Evolutionary conservation across 53 echinoderm and acorn worm species (phyloP), one percentile per base, ranked within the genome.

Genomic region (Luidia sarsii): DNA sequence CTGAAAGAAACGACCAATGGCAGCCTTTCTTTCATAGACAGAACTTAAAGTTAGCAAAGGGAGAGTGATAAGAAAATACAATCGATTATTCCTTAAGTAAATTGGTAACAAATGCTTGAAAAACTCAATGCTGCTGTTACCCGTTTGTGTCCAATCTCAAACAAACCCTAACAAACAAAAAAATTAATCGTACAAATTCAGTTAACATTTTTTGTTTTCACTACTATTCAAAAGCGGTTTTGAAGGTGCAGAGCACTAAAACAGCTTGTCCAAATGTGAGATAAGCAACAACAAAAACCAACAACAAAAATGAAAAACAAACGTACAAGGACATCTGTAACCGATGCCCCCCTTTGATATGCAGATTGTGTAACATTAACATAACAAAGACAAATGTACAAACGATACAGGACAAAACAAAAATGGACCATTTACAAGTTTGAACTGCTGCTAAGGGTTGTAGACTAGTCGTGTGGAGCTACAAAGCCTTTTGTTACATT

Each of bases 201-300:
- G 51, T 50, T 33, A 18, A 33, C 33, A 33, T n/a, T 11, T 33
- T 2, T 21, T 32, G 19, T 48, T 45, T 51, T 15, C 51, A 34
- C 28, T 32, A 41, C 30, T 18, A 71, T 23, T 52, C 24, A 52
- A 35, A 71, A 41, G 41, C 56, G 56, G 56, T 38, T 72, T 55
- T 39, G 18, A n/a, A n/a, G n/a, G n/a, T n/a, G n/a, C n/a, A n/a
- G n/a, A 11, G 24, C 55, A 72, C 32, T 9, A 72, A 56, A 56
- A 72, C 72, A 55, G 72, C 38, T n/a, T 36, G 72, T 72, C 72
- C 72, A 72, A 71, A 72, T 72, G 14, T 50, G 72, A 72, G 72
- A 56, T 72, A 15, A 14, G 38, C 54, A 53, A 18, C 13, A 11
- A 52, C 22, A 41, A 41, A 41, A n/a, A n/a, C n/a, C n/a, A n/a